Base-by-base conservation (phyloP, 1,140 invertebrate species). In the Asbolus verrucosus region DNA sequence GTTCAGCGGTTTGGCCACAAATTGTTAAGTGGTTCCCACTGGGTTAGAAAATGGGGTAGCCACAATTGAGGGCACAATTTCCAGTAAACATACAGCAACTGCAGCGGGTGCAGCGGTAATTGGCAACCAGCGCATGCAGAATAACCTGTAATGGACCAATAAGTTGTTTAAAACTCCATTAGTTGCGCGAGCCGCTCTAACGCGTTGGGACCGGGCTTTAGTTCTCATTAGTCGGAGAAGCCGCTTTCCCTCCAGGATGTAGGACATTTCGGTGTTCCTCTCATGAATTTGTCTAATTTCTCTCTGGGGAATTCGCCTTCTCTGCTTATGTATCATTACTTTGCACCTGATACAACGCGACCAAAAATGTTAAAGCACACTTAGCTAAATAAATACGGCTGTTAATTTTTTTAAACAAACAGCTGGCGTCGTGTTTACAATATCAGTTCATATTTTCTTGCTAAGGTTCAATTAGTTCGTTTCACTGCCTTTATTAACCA, bases 21-120 rank as follows among this genome's bases (percentile, higher is more conserved):
- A 68, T 68, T 60, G 66, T 68, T 68, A 68, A 68, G 66, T 68
- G 54, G 36, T 41, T 68, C 66, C 54, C 66, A 68, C 31, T 61
- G 66, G 66, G 41, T 41, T 61, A 68, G 66, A 68, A 68, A 68
- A 68, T 68, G 54, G 65, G 65, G 13, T 63, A 63, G 46, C 65
- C 65, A 67, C 65, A 67, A 67, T 67, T 54, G 65, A 67, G 65
- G 65, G 65, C 46, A 46, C 41, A 46, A 46, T 54, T 54, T 46
- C 41, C 39, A 54, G 41, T 67, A 67, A 67, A 67, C 65, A 67
- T 67, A 54, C 31, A 41, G 39, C 61, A 27, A 63, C 31, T 41
- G 33, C 61, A 63, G 14, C 41, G 27, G 41, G 41, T 67, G 41
- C 65, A 67, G 41, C 65, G 65, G 54, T 67, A 67, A 67, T 67